Conservation (phyloP, 2,113 vertebrate genomes). For the Gnathonemus echidnorhynchus region DNA sequence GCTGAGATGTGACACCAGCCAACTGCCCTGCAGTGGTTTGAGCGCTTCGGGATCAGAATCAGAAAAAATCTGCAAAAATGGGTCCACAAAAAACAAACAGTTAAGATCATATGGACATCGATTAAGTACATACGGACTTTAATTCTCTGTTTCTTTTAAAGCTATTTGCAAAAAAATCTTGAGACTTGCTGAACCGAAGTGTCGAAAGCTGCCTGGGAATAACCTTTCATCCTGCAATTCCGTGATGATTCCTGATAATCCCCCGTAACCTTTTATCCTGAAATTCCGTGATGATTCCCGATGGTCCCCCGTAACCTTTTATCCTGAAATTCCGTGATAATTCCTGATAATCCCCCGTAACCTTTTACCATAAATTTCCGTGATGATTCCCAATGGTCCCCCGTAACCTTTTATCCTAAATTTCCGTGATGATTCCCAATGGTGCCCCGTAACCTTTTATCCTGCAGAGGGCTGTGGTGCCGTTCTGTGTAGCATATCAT, state of each 20-base stretch:
- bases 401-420: background rate
- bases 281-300: background rate
- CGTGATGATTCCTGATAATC: too few relatives aligned
- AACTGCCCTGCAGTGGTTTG: background rate
- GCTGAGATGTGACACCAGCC: background rate
- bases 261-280: too few relatives aligned
- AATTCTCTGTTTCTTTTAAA: background rate
- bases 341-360: too few relatives aligned
- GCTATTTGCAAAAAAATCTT: background rate
- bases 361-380: background rate
- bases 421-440: too few relatives aligned
- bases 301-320: background rate
- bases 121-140: too few relatives aligned
- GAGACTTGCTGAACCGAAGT: background rate
- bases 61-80: too few relatives aligned
- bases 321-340: background rate
- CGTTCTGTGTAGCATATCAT: background rate
- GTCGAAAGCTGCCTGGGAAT: background rate
- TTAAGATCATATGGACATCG: too few relatives aligned
- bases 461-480: background rate
- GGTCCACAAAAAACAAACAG: too few relatives aligned
- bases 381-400: background rate
- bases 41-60: background rate
- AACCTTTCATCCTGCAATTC: background rate
- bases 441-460: background rate